Evolutionary conservation across 1,140 invertebrate genomes (phyloP).

Genomic region (Manduca sexta): DNA sequence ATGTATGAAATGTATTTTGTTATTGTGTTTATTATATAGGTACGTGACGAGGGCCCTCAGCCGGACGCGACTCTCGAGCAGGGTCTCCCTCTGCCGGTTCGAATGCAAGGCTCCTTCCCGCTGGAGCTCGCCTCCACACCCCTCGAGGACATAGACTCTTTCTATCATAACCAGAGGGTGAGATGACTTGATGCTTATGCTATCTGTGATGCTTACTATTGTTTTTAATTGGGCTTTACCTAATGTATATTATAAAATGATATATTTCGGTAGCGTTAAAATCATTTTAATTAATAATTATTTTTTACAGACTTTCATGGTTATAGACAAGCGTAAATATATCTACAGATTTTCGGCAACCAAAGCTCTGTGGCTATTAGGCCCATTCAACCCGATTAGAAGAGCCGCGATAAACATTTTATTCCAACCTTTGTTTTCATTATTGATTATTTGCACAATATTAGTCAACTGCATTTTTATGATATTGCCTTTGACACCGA

Average conservation of each 20-base stretch:
- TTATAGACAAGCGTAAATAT: constrained; percentile 98
- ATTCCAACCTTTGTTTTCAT: constrained; percentile 97
- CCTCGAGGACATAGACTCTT: constrained; percentile 96
- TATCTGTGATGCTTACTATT: too few species aligned
- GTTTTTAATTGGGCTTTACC: too few species aligned
- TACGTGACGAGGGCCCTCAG: constrained; percentile 95
- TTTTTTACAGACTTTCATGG: constrained; percentile 94
- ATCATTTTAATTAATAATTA: constrained; percentile 8
- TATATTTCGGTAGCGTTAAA: too few species aligned
- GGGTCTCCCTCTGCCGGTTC: constrained; percentile 90
- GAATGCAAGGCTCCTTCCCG: constrained; percentile 92
- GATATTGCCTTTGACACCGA: constrained; percentile 95
- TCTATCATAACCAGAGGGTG: constrained; percentile 93
- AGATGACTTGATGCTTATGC: constrained; percentile 42
- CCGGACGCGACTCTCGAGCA: constrained; percentile 94
- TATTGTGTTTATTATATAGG: constrained; percentile 71
- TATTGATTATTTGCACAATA: constrained; percentile 98
- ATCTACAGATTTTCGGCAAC: constrained; percentile 99
- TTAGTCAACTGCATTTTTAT: constrained; percentile 98
- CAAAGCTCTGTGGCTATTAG: constrained; percentile 94
- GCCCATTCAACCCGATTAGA: constrained; percentile 97
- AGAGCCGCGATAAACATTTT: constrained; percentile 97
- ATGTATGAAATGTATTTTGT: too few species aligned
- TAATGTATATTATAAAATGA: too few species aligned
- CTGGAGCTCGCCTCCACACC: constrained; percentile 93